These are phyloP conservation scores for Rambutsinella grinnellia DNA, from an alignment of 2,888 invertebrate species.

Conservation along the genomic window DNA sequence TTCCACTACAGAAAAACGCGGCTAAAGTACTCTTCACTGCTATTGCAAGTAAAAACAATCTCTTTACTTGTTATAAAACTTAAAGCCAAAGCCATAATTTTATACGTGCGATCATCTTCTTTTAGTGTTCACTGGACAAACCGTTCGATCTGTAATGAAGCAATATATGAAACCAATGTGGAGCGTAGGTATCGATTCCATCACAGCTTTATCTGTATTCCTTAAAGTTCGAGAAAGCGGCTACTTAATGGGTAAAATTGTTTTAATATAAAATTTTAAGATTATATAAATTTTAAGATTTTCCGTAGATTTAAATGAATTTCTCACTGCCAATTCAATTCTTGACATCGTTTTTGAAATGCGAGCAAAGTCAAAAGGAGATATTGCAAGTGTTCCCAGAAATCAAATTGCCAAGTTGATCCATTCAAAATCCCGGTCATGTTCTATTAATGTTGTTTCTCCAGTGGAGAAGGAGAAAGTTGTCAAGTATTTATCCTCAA, in stretches of 20 bases:
- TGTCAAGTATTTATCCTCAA: no score
- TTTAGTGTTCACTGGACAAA: conserved; percentile 66
- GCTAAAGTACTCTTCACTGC: conserved; percentile 42
- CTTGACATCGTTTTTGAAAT: conserved; percentile 21
- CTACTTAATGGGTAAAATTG: conserved; percentile 78
- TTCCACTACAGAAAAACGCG: conserved; percentile 26
- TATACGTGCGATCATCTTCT: background rate
- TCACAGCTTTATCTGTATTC: conserved; percentile 87
- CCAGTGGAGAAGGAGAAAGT: no score
- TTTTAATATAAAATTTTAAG: background rate
- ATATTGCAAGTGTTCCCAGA: no score
- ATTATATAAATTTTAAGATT: background rate
- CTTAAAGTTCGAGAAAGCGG: conserved; percentile 82
- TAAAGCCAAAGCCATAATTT: no score
- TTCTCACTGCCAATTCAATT: conserved; percentile 29
- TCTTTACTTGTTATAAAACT: no score
- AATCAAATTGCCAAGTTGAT: no score
- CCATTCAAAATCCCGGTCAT: no score
- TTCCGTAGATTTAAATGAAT: conserved; percentile 29
- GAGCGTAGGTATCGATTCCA: conserved; percentile 86
- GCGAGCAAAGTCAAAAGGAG: conserved; percentile 8
- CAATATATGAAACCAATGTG: conserved; percentile 81
- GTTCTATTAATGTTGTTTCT: no score
- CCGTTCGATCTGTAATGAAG: conserved; percentile 74
- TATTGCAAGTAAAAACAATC: conserved; percentile 28